Percentiles rank a stretch among this genome's conserved stretches.
Evolutionary conservation across 2,888 invertebrate genomes (phyloP).

Genomic region (Drosophila antonietae): DNA sequence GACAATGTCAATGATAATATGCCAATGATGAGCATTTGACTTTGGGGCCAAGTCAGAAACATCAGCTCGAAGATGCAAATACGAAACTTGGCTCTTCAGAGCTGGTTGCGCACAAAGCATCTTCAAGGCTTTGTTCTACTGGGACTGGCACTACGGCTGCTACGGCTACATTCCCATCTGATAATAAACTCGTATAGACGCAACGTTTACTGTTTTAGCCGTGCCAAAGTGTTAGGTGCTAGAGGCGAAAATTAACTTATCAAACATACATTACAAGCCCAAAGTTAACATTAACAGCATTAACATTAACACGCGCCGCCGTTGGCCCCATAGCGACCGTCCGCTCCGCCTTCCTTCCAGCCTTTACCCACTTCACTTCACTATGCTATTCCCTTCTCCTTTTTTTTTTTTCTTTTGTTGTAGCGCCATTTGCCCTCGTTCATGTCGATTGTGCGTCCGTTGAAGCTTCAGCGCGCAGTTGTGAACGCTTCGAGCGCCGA

Average conservation of each 20-base stretch:
- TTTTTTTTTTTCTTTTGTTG: not conserved
- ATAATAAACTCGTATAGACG: conserved; percentile 18
- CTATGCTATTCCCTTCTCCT: too few relatives aligned
- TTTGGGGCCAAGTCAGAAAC: not conserved
- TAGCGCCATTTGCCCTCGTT: not conserved
- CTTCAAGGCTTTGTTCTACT: conserved; percentile 66
- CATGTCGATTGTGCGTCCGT: conserved; percentile 37
- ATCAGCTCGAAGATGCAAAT: not conserved
- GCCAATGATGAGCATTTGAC: conserved; percentile 39
- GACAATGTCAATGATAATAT: conserved; percentile 43
- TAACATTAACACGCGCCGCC: conserved; percentile 58
- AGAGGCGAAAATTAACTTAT: conserved; percentile 73
- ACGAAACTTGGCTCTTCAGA: not conserved
- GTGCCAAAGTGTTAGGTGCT: conserved; percentile 47
- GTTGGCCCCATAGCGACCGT: not conserved
- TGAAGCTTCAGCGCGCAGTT: not conserved
- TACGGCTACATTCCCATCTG: not conserved
- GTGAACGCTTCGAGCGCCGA: not conserved
- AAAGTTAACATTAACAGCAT: conserved; percentile 75
- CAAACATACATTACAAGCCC: conserved; percentile 74
- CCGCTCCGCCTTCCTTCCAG: not conserved
- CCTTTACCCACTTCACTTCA: not conserved
- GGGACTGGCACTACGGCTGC: conserved; percentile 54
- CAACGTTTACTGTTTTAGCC: conserved; percentile 8
- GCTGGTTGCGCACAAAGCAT: conserved; percentile 8